These are phyloP conservation scores for Caradrina clavipalpis DNA, from an alignment of 2,888 invertebrate genomes.

Conservation along the genomic window DNA sequence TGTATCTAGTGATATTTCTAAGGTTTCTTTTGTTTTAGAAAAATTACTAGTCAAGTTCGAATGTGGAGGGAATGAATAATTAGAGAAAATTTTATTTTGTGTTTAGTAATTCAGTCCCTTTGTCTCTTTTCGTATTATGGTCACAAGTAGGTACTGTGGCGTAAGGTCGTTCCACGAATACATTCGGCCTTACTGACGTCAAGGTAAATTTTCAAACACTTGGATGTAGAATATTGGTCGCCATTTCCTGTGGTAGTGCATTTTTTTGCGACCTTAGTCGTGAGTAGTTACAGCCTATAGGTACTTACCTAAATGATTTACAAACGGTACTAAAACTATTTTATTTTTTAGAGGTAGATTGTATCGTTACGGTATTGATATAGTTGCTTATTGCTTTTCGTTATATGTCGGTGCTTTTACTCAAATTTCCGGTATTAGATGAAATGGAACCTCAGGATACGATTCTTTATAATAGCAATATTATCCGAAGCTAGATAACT, in stretches of 20 bases:
- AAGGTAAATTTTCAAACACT: constrained; percentile 31
- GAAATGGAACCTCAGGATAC: constrained; percentile 14
- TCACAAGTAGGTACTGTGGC: constrained; percentile 24
- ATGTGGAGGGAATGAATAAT: constrained; percentile 67
- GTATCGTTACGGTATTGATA: background rate
- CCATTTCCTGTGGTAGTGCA: constrained; percentile 24
- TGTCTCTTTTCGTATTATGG: constrained; percentile 46
- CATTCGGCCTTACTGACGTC: constrained; percentile 29
- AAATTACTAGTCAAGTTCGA: constrained; percentile 12
- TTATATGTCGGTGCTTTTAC: constrained; percentile 17
- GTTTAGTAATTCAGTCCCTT: constrained; percentile 54
- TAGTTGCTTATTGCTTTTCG: background rate
- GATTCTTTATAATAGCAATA: background rate
- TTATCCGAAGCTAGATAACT: background rate
- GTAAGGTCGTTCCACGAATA: constrained; percentile 19
- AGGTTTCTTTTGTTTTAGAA: constrained; percentile 1
- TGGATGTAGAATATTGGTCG: background rate
- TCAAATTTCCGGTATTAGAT: constrained; percentile 41
- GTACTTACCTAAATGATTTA: background rate
- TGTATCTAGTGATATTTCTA: background rate
- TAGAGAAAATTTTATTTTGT: constrained; percentile 66
- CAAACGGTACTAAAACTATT: background rate
- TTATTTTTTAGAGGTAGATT: background rate
- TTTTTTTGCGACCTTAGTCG: constrained; percentile 14
- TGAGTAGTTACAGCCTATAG: background rate